Base-by-base conservation (phyloP, 2,113 vertebrate species). In the Macquaria australasica region DNA sequence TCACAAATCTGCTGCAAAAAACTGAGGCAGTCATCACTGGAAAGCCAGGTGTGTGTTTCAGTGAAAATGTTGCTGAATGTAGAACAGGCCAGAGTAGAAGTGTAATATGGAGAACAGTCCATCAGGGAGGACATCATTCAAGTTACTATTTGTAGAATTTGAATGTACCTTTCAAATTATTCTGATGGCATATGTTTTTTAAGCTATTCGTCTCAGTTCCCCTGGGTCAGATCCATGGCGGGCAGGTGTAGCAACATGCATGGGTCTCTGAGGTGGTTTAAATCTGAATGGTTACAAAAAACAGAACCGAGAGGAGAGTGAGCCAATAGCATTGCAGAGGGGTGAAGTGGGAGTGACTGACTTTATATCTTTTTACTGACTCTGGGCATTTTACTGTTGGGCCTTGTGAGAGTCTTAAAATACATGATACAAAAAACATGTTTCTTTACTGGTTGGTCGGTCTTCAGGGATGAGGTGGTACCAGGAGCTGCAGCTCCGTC, bases 401-500 rank as follows among this genome's bases (percentile, higher is more conserved):
- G 58, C 48, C 34, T 73, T 37, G 31, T 66, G 28, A 39, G 28
- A 45, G 18, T 45, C 34, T 76, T 16, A 0, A 8, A 21, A 37
- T 31, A 37, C 12, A 18, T 31, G 1, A 59, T 41, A 10, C 1
- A 60, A 12, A 64, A 5, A 71, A 16, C 37, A 43, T 55, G 3
- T 51, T 62, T 39, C 1, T 51, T 50, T 45, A 45, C 8, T 8
- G n/a, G 3, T 78, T n/a, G 62, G 25, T 41, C 11, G 73, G 45
- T 69, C 43, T 8, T 1, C 91, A 98, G 97, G 97, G 55, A 91
- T 92, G 0, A 91, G 90, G 63, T 88, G 81, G 2, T 89, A 94
- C 69, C 85, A 97, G 76, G 97, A 98, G 92, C 82, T 97, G 86
- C 94, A 96, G 86, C 90, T 98, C 58, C 95, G 97, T 39, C 85